Base-by-base conservation (phyloP, 2,113 vertebrate species). In the Ceyx cyanopectus region DNA sequence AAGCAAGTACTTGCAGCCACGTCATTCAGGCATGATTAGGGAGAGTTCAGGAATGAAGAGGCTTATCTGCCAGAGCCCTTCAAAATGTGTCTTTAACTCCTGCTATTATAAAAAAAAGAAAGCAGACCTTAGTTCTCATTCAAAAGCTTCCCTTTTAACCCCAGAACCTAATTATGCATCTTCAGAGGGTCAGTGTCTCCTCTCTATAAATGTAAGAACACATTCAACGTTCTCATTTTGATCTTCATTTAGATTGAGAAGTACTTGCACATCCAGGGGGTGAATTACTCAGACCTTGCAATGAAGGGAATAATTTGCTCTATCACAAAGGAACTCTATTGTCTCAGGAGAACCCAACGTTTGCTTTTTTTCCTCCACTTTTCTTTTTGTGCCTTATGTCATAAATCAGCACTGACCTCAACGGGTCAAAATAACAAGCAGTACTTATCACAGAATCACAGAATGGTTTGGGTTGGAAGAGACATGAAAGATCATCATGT, bases 21-120 rank as follows among this genome's bases (percentile, higher is more conserved):
- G 1, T 40, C 61, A 29, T 48, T 67, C 34, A 1, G 9, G 16
- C 0, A 0, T 4, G 61, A 30, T 4, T 50, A 27, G 46, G 6
- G 8, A 67, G 73, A 37, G 19, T 94, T 65, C 21, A 27, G 66
- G 82, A 79, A n/a, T 46, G 62, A 87, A 53, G 41, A 58, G 22
- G 27, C 5, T 20, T 54, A 6, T 75, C 75, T 90, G 50, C 26
- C 60, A 30, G 8, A 24, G 50, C 43, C 50, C 29, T 78, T 74
- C 19, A 58, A 46, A 88, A 61, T 19, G 30, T 50, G 12, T 23
- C 37, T n/a, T 73, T 69, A 89, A n/a, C 29, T 67, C 53, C 37
- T 65, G 53, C 27, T 60, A 4, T 75, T 58, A 57, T 4, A 56
- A 86, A 56, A 81, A 63, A 81, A 63, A 43, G 23, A 72, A 78